A percentile compares a stretch with the other conserved stretches of the same genome.
Evolutionary conservation across 2,888 invertebrate genomes (phyloP).

Genomic region (Helleia helle): DNA sequence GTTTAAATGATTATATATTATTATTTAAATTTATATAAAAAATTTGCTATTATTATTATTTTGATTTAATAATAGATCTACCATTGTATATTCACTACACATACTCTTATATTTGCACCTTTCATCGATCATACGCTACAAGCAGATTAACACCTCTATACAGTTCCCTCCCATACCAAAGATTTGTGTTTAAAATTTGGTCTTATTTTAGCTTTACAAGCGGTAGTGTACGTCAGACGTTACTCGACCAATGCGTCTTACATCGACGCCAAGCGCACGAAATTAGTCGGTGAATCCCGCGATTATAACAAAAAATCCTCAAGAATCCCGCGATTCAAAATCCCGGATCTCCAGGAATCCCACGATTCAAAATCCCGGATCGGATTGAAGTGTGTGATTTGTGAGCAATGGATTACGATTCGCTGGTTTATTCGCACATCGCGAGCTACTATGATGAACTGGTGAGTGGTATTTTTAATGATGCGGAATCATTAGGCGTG

Average conservation of each 20-base stretch:
- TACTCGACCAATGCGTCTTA: conserved; percentile 68
- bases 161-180: conserved; percentile 47
- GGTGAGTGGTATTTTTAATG: conserved; percentile 44
- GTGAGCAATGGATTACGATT: conserved; percentile 77
- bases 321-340: conserved; percentile 12
- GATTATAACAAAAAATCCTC: conserved; percentile 9
- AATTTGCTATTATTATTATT: too few relatives aligned
- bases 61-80: too few relatives aligned
- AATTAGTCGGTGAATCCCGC: conserved; percentile 30
- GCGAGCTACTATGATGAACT: conserved; percentile 77
- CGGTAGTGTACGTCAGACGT: conserved; percentile 65
- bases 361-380: conserved; percentile 15
- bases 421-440: conserved; percentile 76
- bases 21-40: too few relatives aligned
- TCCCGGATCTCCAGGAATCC: conserved; percentile 13
- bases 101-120: too few relatives aligned
- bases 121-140: too few relatives aligned
- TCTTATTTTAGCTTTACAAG: conserved; percentile 75
- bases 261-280: conserved; percentile 46
- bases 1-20: too few relatives aligned
- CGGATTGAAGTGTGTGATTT: conserved; percentile 19
- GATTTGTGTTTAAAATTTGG: conserved; percentile 75
- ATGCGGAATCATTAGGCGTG: conserved; percentile 2
- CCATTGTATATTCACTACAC: too few relatives aligned
- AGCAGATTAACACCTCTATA: conserved; percentile 50